Percentiles rank a stretch among this genome's conserved stretches.
phyloP scores from a whole-genome alignment of 2,113 vertebrate genomes.

The Myodes glareolus region DNA sequence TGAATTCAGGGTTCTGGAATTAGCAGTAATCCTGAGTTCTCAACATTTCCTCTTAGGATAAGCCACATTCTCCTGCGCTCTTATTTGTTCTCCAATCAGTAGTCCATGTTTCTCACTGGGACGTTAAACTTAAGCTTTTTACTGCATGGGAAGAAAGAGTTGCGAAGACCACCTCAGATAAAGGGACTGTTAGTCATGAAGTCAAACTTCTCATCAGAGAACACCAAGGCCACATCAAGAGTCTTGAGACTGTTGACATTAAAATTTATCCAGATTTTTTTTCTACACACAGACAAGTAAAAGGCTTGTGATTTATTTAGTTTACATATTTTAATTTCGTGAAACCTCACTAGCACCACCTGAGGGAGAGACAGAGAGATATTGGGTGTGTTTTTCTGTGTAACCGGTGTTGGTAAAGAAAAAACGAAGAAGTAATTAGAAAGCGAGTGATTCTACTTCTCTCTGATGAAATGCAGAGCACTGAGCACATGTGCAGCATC shows the following conservation, averaged over 20 bases:
- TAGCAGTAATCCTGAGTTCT: neutral
- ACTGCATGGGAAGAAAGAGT: neutral
- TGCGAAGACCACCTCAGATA: neutral
- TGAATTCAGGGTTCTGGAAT: too few species aligned
- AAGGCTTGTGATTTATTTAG: slow-evolving; percentile 32
- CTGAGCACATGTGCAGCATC: neutral
- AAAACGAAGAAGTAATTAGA: neutral
- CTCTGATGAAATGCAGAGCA: slow-evolving; percentile 2
- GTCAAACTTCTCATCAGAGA: neutral
- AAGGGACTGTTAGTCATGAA: slow-evolving; percentile 24
- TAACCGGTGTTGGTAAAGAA: neutral
- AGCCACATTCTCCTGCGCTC: slow-evolving; percentile 13
- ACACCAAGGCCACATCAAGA: neutral
- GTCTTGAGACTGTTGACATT: neutral
- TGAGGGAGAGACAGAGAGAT: neutral
- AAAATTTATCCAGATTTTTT: slow-evolving; percentile 48
- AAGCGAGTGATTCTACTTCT: neutral
- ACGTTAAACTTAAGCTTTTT: neutral
- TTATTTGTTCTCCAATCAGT: slow-evolving; percentile 4
- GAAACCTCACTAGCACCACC: neutral
- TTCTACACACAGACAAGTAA: neutral
- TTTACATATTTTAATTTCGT: neutral
- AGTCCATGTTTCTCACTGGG: neutral
- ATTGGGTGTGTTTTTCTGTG: neutral
- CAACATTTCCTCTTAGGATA: neutral